Evolutionary conservation across 53 echinoderm and acorn worm species (phyloP).

Genomic region (Paracentrotus lividus): DNA sequence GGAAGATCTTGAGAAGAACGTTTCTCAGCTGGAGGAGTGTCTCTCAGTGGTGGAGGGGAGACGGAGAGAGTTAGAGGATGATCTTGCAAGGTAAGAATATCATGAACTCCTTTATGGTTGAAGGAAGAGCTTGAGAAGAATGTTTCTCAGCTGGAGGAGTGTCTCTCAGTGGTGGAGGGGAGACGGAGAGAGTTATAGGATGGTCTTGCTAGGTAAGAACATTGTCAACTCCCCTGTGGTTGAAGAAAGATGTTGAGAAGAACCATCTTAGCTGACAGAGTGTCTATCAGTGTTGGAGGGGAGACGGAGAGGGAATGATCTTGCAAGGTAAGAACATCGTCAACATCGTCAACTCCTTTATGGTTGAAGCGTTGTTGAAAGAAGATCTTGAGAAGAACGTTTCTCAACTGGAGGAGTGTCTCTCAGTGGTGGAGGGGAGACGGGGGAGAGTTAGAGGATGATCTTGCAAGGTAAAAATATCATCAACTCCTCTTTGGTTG

Average conservation of each 20-base stretch:
- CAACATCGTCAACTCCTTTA: too few species aligned
- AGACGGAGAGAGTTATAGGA: constrained; percentile 50
- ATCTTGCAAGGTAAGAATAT: constrained; percentile 79
- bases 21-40: constrained; percentile 85
- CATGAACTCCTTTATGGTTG: constrained; percentile 64
- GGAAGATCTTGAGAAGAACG: constrained; percentile 77
- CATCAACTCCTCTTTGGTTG: constrained; percentile 11
- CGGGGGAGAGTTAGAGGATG: constrained; percentile 90
- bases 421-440: constrained; percentile 85
- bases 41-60: constrained; percentile 85
- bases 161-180: background rate
- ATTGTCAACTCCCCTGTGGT: too few species aligned
- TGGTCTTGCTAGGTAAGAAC: background rate
- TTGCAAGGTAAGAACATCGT: too few species aligned
- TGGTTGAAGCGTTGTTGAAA: constrained; percentile 75
- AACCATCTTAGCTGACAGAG: too few species aligned
- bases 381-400: constrained; percentile 78
- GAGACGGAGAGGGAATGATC: too few species aligned
- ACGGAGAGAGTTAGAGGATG: constrained; percentile 89
- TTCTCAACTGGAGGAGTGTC: constrained; percentile 84
- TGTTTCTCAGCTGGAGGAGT: constrained; percentile 80
- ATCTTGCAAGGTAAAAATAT: background rate
- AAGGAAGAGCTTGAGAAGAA: constrained; percentile 77
- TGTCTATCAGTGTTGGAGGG: too few species aligned
- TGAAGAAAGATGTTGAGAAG: too few species aligned